A percentile compares a stretch with the other conserved stretches of the same genome.
Evolutionary conservation across 2,797 vertebrate genomes (phyloP).

Genomic region (Tenualosa thibaudeaui): DNA sequence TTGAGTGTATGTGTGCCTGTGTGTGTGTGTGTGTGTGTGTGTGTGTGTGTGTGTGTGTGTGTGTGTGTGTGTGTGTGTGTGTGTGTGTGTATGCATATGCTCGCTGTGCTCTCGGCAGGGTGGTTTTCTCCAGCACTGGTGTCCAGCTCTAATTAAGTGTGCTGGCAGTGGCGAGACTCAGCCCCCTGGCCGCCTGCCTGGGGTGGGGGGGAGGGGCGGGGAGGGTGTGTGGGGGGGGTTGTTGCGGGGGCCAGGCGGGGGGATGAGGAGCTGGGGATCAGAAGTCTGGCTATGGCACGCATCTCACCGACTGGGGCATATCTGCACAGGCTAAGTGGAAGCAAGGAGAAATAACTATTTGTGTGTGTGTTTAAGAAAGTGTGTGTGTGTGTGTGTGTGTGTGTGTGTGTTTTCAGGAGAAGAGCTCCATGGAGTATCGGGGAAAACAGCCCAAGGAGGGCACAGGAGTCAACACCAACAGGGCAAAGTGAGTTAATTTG

Average conservation of each 20-base stretch:
- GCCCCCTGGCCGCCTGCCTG: neutral
- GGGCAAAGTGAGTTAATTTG: slow-evolving; percentile 71
- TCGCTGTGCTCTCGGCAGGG: neutral
- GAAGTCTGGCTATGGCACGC: too few relatives aligned
- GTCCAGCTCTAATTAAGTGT: slow-evolving; percentile 19
- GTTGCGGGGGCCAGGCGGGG: neutral
- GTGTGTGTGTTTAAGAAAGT: neutral
- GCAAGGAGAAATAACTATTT: too few relatives aligned
- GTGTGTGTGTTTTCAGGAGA: slow-evolving; percentile 83
- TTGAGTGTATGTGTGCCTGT: neutral
- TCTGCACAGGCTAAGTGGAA: too few relatives aligned
- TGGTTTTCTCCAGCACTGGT: slow-evolving; percentile 8
- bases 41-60: slow-evolving; percentile 10
- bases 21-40: neutral
- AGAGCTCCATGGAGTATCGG: slow-evolving; percentile 84
- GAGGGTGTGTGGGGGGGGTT: neutral
- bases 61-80: slow-evolving; percentile 41
- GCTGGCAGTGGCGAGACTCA: neutral
- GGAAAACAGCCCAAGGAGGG: slow-evolving; percentile 76
- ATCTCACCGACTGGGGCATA: neutral
- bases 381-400: neutral
- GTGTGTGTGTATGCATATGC: slow-evolving; percentile 34
- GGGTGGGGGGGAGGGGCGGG: neutral
- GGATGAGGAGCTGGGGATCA: neutral
- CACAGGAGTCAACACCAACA: slow-evolving; percentile 66